Evolutionary conservation across 2,888 invertebrate genomes (phyloP).

Genomic region (Argyra leucocephala): DNA sequence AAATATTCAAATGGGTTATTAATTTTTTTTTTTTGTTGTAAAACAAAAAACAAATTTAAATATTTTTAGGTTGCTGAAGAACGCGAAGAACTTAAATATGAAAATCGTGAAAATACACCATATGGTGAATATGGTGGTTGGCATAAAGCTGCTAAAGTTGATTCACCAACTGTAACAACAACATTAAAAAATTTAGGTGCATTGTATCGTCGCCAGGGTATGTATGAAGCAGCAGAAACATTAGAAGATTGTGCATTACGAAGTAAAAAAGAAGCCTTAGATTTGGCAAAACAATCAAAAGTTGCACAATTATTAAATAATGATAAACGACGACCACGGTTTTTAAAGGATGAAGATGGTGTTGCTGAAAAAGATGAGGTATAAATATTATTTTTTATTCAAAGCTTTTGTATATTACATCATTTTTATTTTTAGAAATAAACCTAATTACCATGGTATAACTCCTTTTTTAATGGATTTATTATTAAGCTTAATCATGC

Average conservation of each 20-base stretch:
- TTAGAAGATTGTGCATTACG: slow-evolving; percentile 95
- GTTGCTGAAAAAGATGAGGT: slow-evolving; percentile 40
- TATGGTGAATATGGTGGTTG: slow-evolving; percentile 85
- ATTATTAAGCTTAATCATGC: neutral
- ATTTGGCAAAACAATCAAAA: slow-evolving; percentile 86
- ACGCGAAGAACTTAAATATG: slow-evolving; percentile 88
- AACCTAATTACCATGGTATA: neutral
- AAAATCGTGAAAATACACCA: slow-evolving; percentile 79
- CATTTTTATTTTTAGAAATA: neutral
- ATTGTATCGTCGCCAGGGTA: slow-evolving; percentile 94
- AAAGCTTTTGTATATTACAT: neutral
- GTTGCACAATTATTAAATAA: slow-evolving; percentile 60
- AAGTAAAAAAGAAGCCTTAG: slow-evolving; percentile 91
- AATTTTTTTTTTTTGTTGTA: too few species aligned
- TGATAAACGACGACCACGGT: slow-evolving; percentile 49
- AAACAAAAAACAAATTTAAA: too few species aligned
- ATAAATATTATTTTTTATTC: slow-evolving; percentile 15
- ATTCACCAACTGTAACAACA: slow-evolving; percentile 93
- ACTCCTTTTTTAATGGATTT: neutral
- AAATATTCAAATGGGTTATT: too few species aligned
- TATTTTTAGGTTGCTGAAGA: slow-evolving; percentile 93
- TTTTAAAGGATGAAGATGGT: slow-evolving; percentile 37
- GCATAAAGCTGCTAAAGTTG: slow-evolving; percentile 98
- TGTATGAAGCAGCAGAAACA: slow-evolving; percentile 98
- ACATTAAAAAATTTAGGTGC: slow-evolving; percentile 97